phyloP scores from a whole-genome alignment of 1,140 invertebrate genomes.

The Saxidomus purpurata region DNA sequence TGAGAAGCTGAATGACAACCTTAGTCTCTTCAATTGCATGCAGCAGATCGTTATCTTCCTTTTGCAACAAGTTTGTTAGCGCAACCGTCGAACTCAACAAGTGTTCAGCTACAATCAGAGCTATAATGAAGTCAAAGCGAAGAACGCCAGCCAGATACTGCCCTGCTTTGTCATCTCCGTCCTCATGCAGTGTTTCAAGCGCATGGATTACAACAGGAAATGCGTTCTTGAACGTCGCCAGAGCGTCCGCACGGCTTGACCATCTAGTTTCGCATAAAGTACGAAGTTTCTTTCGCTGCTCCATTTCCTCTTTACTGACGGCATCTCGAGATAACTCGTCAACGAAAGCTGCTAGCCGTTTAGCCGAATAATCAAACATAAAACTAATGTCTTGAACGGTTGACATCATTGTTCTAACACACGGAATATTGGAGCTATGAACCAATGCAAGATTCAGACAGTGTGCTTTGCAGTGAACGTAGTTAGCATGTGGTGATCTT shows the following conservation, averaged over 20 bases:
- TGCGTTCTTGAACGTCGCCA: constrained; percentile 34
- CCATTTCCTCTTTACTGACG: constrained; percentile 26
- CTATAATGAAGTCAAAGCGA: constrained; percentile 20
- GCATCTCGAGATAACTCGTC: constrained; percentile 29
- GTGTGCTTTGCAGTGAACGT: constrained; percentile 31
- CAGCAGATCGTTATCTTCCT: constrained; percentile 22
- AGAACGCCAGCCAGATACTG: constrained; percentile 34
- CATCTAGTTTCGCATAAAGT: constrained; percentile 42
- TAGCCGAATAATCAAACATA: constrained; percentile 40
- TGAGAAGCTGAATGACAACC: not conserved
- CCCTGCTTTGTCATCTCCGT: constrained; percentile 22
- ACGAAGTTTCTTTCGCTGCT: not conserved
- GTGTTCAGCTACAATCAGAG: constrained; percentile 23
- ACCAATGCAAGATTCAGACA: constrained; percentile 35
- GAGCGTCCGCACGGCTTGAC: constrained; percentile 42
- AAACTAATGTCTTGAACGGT: constrained; percentile 34
- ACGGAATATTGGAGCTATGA: constrained; percentile 35
- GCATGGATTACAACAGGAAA: constrained; percentile 30
- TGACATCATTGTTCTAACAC: constrained; percentile 32
- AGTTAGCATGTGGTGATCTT: constrained; percentile 21
- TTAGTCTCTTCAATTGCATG: constrained; percentile 23
- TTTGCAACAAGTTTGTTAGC: constrained; percentile 29
- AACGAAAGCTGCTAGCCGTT: not conserved
- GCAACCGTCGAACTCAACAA: constrained; percentile 3
- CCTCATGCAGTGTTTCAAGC: constrained; percentile 31